Evolutionary conservation across 2,113 vertebrate genomes (phyloP).

Genomic region (Neoarius graeffei): DNA sequence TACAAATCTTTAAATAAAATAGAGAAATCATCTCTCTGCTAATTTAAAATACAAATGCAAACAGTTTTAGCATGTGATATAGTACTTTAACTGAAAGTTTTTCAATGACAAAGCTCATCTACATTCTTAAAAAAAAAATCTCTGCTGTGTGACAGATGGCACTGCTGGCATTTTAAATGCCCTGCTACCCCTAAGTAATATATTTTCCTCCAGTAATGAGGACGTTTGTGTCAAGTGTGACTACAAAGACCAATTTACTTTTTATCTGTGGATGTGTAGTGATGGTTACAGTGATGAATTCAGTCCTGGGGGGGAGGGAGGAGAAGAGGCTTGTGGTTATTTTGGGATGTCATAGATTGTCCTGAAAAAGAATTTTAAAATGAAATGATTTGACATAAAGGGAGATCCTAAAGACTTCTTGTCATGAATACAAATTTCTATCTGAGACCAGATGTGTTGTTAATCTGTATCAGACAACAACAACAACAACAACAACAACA

Average conservation of each 20-base stretch:
- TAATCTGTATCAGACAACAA: background rate
- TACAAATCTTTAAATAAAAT: conserved; percentile 4
- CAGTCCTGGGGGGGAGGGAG: conserved; percentile 36
- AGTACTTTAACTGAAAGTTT: background rate
- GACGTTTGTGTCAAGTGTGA: background rate
- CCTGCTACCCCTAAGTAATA: background rate
- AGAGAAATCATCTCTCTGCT: background rate
- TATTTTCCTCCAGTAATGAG: background rate
- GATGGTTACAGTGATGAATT: background rate
- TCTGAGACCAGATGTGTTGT: background rate
- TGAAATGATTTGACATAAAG: background rate
- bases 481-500: no score
- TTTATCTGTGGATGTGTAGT: background rate
- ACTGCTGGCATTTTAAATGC: conserved; percentile 21
- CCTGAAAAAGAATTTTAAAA: conserved; percentile 53
- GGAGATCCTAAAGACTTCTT: background rate
- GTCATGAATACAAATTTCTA: background rate
- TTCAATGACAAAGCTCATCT: conserved; percentile 6
- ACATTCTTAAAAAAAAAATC: background rate
- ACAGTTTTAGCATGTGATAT: background rate
- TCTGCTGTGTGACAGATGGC: background rate
- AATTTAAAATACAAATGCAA: background rate
- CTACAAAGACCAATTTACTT: background rate
- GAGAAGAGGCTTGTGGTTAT: conserved; percentile 40
- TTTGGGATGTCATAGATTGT: conserved; percentile 52